Evolutionary conservation across 1,140 invertebrate genomes (phyloP).

Genomic region (Leptinotarsa undecemlineata): DNA sequence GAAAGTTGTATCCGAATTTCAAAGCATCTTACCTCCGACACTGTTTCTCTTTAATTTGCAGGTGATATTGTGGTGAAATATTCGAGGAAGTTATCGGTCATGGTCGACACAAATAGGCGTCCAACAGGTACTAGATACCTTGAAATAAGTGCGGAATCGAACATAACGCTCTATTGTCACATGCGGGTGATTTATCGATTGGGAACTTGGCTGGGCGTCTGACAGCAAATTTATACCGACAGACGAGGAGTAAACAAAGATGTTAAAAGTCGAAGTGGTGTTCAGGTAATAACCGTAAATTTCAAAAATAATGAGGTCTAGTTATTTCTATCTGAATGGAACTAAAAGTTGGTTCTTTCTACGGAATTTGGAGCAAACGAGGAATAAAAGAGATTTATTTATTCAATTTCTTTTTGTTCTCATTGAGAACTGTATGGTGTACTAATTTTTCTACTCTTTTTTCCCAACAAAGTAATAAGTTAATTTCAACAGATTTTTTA

Average conservation of each 20-base stretch:
- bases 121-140: slow-evolving; percentile 26
- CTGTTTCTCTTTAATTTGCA: slow-evolving; percentile 19
- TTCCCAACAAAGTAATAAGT: no score
- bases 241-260: slow-evolving; percentile 28
- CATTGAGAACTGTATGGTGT: no score
- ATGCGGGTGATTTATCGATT: slow-evolving; percentile 28
- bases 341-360: no score
- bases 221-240: slow-evolving; percentile 27
- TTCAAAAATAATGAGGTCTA: slow-evolving; percentile 27
- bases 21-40: not conserved
- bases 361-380: no score
- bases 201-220: slow-evolving; percentile 23
- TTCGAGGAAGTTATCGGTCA: slow-evolving; percentile 25
- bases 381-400: no score
- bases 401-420: no score
- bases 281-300: slow-evolving; percentile 30
- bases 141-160: slow-evolving; percentile 28
- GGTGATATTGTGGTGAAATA: slow-evolving; percentile 25
- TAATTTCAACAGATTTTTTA: no score
- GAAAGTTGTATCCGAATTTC: no score
- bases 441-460: no score
- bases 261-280: slow-evolving; percentile 21
- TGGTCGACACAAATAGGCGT: slow-evolving; percentile 9
- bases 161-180: slow-evolving; percentile 15
- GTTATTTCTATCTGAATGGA: not conserved